Evolutionary conservation across 2,888 invertebrate genomes (phyloP), one percentile per base, ranked within the genome.

Genomic region (Hypselothyrea guttata): DNA sequence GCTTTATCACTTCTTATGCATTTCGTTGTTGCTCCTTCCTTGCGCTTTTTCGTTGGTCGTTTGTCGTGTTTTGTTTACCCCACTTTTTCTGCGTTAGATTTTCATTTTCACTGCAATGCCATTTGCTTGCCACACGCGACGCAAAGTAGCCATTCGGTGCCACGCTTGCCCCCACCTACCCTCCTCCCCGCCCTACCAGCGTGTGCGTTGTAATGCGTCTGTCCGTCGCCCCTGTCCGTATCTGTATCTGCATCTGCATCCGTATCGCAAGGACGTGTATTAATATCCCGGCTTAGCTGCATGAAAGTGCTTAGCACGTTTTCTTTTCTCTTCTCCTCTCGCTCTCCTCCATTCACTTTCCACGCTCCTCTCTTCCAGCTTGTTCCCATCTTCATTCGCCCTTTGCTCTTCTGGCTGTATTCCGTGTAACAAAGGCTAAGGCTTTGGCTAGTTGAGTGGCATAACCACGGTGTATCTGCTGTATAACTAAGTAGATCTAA

Each of bases 261-360:
- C 22, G 5, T 2, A 22, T 22, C 15, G 62, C 84, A 81, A 81
- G 81, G 86, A 85, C 86, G 84, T 84, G 85, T 81, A 81, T 81
- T 81, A 81, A 81, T 81, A 74, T 85, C 82, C 84, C 84, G 81
- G 84, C 86, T 81, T 81, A 81, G 86, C 76, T 68, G 77, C 75
- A 62, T 68, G 63, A 79, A 70, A 62, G 76, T 66, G 65, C 84
- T 79, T 58, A 62, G 84, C 85, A 79, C 85, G 85, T 83, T 74
- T 61, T 57, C 47, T 5, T 11, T 16, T 2, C 16, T 1, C 18
- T 16, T 12, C 1, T 3, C 7, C 18, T 9, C 4, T 8, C 1
- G 3, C 13, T 35, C 16, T 4, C 7, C 18, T 16, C 1, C n/a
- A n/a, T n/a, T n/a, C n/a, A n/a, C 1, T 3, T 5, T 15, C 7